Conservation (phyloP, 2,113 vertebrate genomes). For the Chionomys nivalis region DNA sequence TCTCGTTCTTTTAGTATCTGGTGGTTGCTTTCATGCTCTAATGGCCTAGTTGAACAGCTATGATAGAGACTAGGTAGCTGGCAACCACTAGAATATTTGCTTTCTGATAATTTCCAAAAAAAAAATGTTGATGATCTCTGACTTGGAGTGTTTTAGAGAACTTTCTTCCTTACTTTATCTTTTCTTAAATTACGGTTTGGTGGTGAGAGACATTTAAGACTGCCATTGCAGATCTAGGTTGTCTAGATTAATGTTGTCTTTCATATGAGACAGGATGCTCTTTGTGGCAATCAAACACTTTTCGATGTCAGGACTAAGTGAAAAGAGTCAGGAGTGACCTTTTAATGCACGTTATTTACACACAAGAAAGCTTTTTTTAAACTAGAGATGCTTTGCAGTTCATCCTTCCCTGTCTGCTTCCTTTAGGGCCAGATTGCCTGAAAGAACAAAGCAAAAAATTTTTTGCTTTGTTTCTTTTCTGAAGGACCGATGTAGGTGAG, state of each 20-base stretch:
- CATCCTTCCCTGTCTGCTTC: conserved; percentile 51
- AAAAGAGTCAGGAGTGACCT: conserved; percentile 62
- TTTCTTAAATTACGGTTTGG: neutral
- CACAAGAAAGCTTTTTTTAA: conserved; percentile 55
- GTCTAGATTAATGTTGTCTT: neutral
- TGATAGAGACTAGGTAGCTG: neutral
- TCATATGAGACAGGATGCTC: conserved; percentile 26
- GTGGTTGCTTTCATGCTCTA: neutral
- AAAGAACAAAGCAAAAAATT: conserved; percentile 53
- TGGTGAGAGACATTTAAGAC: neutral
- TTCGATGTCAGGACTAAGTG: conserved; percentile 28
- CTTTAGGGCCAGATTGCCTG: neutral
- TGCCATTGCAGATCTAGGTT: neutral
- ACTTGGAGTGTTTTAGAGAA: neutral
- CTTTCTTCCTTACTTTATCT: neutral
- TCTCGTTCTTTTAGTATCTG: neutral
- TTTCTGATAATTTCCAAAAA: neutral
- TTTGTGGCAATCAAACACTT: conserved; percentile 43
- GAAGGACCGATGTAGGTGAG: conserved; percentile 67
- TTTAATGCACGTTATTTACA: conserved; percentile 72
- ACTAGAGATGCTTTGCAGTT: conserved; percentile 31
- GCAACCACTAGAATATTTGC: neutral
- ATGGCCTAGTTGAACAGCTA: neutral
- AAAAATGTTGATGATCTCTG: neutral
- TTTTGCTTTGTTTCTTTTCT: conserved; percentile 69